Percentiles rank a stretch among this genome's conserved stretches.
Evolutionary conservation across 2,113 vertebrate genomes (phyloP).

Genomic region (Trochalopteron elliotii): DNA sequence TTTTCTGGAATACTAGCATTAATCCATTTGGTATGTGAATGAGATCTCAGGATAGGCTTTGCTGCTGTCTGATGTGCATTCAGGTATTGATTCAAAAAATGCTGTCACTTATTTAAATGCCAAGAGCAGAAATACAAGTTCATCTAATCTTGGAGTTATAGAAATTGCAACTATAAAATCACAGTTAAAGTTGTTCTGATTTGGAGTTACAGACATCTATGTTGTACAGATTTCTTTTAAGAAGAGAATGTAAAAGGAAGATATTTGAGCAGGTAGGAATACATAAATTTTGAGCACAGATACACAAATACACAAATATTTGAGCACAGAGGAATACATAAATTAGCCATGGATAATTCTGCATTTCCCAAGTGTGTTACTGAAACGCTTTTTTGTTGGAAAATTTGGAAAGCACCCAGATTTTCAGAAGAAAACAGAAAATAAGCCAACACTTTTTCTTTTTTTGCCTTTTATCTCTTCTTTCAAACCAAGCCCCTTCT

Average conservation of each 20-base stretch:
- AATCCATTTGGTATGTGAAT: neutral
- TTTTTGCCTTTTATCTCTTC: neutral
- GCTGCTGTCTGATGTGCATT: neutral
- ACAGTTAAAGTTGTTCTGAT: neutral
- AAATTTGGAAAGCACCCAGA: neutral
- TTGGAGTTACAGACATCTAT: neutral
- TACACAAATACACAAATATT: no score
- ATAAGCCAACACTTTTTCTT: neutral
- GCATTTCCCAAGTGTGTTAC: neutral
- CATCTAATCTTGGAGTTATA: neutral
- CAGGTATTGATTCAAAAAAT: neutral
- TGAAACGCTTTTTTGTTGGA: neutral
- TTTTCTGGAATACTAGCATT: neutral
- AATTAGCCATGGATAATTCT: neutral
- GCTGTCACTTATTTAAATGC: neutral
- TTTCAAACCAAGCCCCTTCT: neutral
- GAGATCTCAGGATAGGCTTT: neutral
- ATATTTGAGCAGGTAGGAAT: neutral
- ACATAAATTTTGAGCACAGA: no score
- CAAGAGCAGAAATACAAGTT: neutral
- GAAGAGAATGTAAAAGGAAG: neutral
- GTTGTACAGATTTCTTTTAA: neutral
- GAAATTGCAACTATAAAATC: neutral
- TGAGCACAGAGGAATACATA: neutral
- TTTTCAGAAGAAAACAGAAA: neutral